Evolutionary conservation across 2,888 invertebrate species (phyloP), one percentile per base, ranked within the genome.

Genomic region (Meandrusa payeni): DNA sequence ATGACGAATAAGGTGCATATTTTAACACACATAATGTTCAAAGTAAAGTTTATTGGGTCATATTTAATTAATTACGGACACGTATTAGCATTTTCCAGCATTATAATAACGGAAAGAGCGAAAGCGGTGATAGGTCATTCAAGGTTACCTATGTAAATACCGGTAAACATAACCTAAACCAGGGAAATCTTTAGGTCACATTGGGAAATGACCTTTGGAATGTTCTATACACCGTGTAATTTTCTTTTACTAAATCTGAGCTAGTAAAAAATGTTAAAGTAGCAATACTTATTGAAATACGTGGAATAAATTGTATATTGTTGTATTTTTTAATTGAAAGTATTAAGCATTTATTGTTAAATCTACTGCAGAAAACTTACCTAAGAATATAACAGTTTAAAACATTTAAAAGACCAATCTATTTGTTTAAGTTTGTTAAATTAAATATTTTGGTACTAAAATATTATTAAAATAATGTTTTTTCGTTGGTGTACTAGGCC

Each of bases 151-250:
- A 56, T 67, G 64, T 61, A 54, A 51, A 42, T 61, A 69, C 78
- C 79, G 79, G 85, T 74, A 78, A 81, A 75, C 80, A 73, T 71
- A 76, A 78, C 74, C 76, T 73, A 64, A 19, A 68, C 59, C 63
- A 64, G 63, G 65, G 66, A 62, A 57, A 53, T n/a, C 44, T 64
- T 51, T 67, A 64, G 76, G 76, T 83, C 80, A 76, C 69, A 73
- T 82, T 83, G 65, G 64, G 55, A 61, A 61, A 55, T 80, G 79
- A 86, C 83, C 86, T 85, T 73, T 78, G 57, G 32, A 58, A 46
- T 51, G 41, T 44, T 48, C 51, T 28, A 53, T 15, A 17, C 19
- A 15, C 11, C 31, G 7, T n/a, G 3, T 20, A 13, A 6, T 17
- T 23, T 15, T 28, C 12, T 15, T 10, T 22, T 6, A 22, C n/a